phyloP scores from a whole-genome alignment of 2,113 vertebrate genomes.

The Ictalurus furcatus region DNA sequence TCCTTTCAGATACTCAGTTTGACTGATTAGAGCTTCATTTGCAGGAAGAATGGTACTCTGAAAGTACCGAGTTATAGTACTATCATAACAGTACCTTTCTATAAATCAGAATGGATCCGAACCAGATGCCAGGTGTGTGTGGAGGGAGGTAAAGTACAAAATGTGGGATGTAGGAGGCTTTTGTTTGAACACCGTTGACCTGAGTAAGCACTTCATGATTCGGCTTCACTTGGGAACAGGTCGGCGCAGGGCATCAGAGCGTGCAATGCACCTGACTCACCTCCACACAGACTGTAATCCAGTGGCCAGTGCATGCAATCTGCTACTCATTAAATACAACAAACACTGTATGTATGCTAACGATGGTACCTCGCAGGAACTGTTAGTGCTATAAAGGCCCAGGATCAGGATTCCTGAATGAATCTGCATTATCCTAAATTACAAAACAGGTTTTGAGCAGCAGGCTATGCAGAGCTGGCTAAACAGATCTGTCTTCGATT shows the following conservation, averaged over 20 bases:
- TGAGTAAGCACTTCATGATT: conserved; percentile 52
- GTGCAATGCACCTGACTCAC: conserved; percentile 39
- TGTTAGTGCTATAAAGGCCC: neutral
- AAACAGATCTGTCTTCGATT: neutral
- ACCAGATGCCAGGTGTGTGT: neutral
- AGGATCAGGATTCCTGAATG: neutral
- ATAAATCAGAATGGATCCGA: neutral
- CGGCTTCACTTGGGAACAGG: conserved; percentile 33
- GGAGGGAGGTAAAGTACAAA: neutral
- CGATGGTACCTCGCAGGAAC: neutral
- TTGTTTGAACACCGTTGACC: conserved; percentile 3
- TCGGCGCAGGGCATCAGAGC: conserved; percentile 23
- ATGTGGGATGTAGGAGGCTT: neutral
- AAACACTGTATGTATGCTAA: neutral
- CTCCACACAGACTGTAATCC: neutral
- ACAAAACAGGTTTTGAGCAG: neutral
- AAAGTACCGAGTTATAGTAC: neutral
- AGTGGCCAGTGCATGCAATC: neutral
- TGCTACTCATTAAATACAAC: conserved; percentile 2
- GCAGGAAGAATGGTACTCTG: neutral
- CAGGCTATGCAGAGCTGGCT: neutral
- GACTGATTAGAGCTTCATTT: conserved; percentile 19
- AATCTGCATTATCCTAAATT: neutral
- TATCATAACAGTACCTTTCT: neutral
- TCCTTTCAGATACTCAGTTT: neutral